Evolutionary conservation across 2,797 vertebrate genomes (phyloP).

Genomic region (Sorex maritimensis): DNA sequence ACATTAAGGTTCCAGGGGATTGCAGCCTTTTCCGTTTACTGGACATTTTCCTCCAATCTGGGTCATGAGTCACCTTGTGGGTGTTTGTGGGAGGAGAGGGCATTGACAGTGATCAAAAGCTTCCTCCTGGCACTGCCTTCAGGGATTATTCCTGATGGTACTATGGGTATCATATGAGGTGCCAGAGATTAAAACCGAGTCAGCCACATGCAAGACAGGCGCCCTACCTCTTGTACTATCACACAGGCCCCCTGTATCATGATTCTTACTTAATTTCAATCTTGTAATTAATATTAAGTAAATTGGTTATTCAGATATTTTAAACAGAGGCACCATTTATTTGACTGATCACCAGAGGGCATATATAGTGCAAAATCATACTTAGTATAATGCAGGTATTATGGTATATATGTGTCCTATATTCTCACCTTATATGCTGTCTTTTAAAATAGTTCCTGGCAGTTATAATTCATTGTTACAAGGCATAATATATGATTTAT

Average conservation of each 20-base stretch:
- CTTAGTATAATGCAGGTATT: constrained; percentile 9
- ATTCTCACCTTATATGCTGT: constrained; percentile 28
- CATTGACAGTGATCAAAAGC: too few relatives aligned
- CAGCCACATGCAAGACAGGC: too few relatives aligned
- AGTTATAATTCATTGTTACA: constrained; percentile 14
- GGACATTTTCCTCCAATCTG: neutral
- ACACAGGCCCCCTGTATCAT: neutral
- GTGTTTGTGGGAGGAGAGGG: too few relatives aligned
- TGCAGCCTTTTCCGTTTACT: neutral
- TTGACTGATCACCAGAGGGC: constrained; percentile 31
- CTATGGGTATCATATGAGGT: too few relatives aligned
- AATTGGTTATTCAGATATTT: constrained; percentile 51
- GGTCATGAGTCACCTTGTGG: too few relatives aligned
- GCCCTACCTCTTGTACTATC: too few relatives aligned
- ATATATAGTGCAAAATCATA: constrained; percentile 39
- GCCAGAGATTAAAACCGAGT: too few relatives aligned
- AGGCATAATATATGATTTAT: constrained; percentile 53
- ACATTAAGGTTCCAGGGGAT: neutral
- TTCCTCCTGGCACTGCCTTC: too few relatives aligned
- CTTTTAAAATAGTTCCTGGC: constrained; percentile 52
- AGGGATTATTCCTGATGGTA: too few relatives aligned
- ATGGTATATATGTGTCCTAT: constrained; percentile 45
- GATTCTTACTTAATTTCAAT: constrained; percentile 47
- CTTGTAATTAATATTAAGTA: constrained; percentile 35
- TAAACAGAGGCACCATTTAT: constrained; percentile 45